Conservation (phyloP, 2,113 vertebrate genomes). For the Eulemur macaco region DNA sequence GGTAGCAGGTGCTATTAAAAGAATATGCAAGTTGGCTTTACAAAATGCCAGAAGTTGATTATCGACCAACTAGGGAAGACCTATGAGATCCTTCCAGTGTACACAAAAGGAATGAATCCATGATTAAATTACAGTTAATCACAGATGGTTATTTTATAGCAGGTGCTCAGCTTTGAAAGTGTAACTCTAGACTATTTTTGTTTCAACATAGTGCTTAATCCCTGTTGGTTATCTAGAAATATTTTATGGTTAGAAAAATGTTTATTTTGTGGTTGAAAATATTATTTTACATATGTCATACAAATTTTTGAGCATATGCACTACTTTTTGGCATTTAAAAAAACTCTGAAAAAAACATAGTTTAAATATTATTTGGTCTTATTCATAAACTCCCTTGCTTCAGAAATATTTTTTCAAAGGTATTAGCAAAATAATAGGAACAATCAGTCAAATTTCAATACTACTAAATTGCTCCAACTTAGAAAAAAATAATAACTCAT, state of each 20-base stretch:
- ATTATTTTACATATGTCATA: constrained; percentile 48
- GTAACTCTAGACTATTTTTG: constrained; percentile 80
- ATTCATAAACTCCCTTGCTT: neutral
- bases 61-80: constrained; percentile 80
- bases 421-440: neutral
- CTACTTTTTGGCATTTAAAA: constrained; percentile 34
- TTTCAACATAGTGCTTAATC: constrained; percentile 79
- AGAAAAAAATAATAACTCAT: neutral
- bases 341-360: neutral
- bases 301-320: neutral
- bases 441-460: neutral
- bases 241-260: constrained; percentile 69
- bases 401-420: neutral
- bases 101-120: constrained; percentile 84
- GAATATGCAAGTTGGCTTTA: constrained; percentile 81
- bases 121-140: constrained; percentile 90
- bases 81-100: constrained; percentile 80
- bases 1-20: constrained; percentile 82
- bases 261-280: constrained; percentile 42
- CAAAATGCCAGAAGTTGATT: constrained; percentile 84
- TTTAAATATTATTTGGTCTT: constrained; percentile 13
- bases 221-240: constrained; percentile 76
- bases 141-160: constrained; percentile 88
- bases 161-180: constrained; percentile 85
- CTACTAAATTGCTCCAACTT: neutral